Conservation (phyloP, 1,140 invertebrate genomes). For the Drosophila sulfurigaster region DNA sequence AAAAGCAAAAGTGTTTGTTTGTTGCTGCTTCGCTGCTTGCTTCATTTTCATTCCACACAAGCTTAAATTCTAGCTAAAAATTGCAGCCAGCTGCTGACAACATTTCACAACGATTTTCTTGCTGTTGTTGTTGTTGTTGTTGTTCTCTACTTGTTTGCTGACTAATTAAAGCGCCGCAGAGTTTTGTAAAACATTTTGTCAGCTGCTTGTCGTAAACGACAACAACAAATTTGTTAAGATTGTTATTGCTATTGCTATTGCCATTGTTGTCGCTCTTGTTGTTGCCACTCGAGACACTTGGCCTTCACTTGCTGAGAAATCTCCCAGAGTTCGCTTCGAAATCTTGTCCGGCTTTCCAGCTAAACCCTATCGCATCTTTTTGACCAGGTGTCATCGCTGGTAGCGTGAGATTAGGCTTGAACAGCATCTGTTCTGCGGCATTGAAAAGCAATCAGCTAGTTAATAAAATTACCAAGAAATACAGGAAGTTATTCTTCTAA, state of each 20-base stretch:
- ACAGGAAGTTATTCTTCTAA: neutral
- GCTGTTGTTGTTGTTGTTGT: conserved; percentile 4
- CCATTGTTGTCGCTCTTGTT: conserved; percentile 4
- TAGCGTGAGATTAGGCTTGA: conserved; percentile 25
- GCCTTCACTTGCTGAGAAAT: conserved; percentile 28
- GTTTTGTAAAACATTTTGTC: conserved; percentile 47
- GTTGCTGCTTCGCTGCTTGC: conserved; percentile 31
- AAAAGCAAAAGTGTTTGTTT: conserved; percentile 75
- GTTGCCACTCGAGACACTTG: neutral
- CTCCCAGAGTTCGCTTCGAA: neutral
- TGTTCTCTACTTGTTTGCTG: conserved; percentile 20
- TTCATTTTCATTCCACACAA: conserved; percentile 47
- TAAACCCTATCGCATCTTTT: conserved; percentile 4
- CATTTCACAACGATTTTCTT: conserved; percentile 18
- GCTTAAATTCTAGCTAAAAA: conserved; percentile 72
- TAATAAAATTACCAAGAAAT: neutral
- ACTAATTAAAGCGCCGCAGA: conserved; percentile 53
- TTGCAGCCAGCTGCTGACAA: conserved; percentile 62
- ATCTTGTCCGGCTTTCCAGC: conserved; percentile 28
- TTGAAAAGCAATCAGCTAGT: neutral
- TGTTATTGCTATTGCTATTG: conserved; percentile 12
- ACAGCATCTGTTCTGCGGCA: neutral
- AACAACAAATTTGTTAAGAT: conserved; percentile 14
- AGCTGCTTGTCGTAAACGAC: conserved; percentile 28
- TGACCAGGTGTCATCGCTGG: conserved; percentile 7